These are phyloP conservation scores for Gasterosteus nipponicus DNA, from an alignment of 2,113 vertebrate genomes.

Conservation along the genomic window DNA sequence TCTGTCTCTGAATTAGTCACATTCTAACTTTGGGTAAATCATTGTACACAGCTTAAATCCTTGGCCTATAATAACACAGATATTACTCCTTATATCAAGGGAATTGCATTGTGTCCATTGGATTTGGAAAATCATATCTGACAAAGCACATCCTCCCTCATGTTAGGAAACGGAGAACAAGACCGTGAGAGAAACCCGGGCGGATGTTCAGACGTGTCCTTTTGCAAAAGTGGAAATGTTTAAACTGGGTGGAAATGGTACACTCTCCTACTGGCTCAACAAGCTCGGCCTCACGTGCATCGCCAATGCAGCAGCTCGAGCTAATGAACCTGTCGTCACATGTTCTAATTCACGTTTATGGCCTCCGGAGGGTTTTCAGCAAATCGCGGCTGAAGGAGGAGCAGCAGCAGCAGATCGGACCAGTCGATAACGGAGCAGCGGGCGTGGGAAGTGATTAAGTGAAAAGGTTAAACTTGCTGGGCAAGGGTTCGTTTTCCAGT, in stretches of 20 bases:
- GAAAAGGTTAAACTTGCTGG: constrained; percentile 75
- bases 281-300: neutral
- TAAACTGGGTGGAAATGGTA: constrained; percentile 15
- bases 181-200: neutral
- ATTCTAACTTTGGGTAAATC: neutral
- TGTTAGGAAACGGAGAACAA: constrained; percentile 18
- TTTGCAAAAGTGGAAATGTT: constrained; percentile 26
- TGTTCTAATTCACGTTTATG: constrained; percentile 9
- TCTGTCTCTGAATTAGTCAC: neutral
- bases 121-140: constrained; percentile 10
- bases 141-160: constrained; percentile 12
- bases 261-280: constrained; percentile 1
- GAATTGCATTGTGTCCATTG: neutral
- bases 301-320: neutral
- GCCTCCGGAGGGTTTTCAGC: neutral
- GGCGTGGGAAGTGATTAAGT: constrained; percentile 71
- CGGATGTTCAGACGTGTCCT: constrained; percentile 47
- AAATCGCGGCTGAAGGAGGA: neutral
- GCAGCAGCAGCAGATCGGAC: neutral
- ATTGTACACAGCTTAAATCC: neutral
- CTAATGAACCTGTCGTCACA: neutral
- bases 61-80: neutral
- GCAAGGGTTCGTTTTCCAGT: constrained; percentile 71
- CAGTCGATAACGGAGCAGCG: constrained; percentile 42
- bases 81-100: neutral